phyloP scores from a whole-genome alignment of 1,140 invertebrate genomes.

The Mylabris phalerata region DNA sequence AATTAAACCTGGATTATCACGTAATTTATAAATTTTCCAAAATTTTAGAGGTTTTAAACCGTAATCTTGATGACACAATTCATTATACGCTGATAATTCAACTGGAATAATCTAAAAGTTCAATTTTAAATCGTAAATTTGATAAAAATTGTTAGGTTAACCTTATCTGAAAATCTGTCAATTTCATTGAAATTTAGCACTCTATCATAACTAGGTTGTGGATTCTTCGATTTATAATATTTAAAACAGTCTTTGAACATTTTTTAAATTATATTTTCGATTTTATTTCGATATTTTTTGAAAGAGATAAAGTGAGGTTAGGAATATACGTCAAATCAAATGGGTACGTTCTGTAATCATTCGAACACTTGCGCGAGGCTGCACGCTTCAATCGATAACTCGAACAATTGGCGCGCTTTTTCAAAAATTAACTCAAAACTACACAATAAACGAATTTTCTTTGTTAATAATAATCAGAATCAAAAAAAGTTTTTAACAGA shows the following conservation, averaged over 20 bases:
- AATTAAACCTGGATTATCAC: constrained; percentile 47
- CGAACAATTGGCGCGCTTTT: too few species aligned
- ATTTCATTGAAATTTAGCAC: constrained; percentile 46
- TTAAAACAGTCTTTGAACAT: constrained; percentile 55
- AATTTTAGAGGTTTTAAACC: constrained; percentile 46
- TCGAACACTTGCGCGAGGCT: too few species aligned
- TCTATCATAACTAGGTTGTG: constrained; percentile 43
- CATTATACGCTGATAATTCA: not conserved
- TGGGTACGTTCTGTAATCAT: too few species aligned
- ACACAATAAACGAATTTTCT: too few species aligned
- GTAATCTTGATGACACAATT: constrained; percentile 19
- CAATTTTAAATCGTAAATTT: constrained; percentile 3
- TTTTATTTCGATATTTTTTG: too few species aligned
- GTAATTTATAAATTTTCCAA: constrained; percentile 55
- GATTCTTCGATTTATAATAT: constrained; percentile 51
- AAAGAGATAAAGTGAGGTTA: constrained; percentile 5
- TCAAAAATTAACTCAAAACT: too few species aligned
- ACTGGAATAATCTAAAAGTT: not conserved
- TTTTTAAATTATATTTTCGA: constrained; percentile 5
- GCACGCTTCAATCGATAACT: too few species aligned
- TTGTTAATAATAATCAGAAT: too few species aligned
- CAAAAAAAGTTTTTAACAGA: too few species aligned
- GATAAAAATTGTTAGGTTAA: not conserved
- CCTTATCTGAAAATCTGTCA: constrained; percentile 6
- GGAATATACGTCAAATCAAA: not conserved